These are phyloP conservation scores for Laterallus jamaicensis DNA, from an alignment of 2,113 vertebrate species.

Conservation along the genomic window DNA sequence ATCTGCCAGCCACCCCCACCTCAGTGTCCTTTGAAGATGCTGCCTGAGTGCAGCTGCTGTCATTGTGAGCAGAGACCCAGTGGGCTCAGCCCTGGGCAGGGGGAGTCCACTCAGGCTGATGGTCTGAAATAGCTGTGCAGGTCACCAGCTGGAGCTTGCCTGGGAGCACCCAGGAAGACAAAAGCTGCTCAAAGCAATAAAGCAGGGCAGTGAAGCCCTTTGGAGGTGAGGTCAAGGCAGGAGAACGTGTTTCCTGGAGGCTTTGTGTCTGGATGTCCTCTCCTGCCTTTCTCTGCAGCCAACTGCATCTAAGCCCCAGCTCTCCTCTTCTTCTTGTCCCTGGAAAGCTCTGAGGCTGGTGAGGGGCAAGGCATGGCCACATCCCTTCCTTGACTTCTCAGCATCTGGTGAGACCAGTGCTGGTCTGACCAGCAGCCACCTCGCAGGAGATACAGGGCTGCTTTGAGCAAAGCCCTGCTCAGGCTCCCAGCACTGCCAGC, in stretches of 20 bases:
- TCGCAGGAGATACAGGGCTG: accelerated
- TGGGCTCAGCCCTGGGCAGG: neutral
- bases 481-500: neutral
- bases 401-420: accelerated
- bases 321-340: neutral
- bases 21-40: neutral
- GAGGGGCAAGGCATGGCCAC: neutral
- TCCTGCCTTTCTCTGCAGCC: neutral
- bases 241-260: neutral
- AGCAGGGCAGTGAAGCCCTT: neutral
- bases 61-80: neutral
- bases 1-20: neutral
- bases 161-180: neutral
- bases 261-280: neutral
- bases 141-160: neutral
- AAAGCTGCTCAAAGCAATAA: neutral
- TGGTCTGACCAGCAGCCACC: neutral
- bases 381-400: neutral
- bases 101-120: neutral
- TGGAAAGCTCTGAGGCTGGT: neutral
- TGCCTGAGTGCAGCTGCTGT: neutral
- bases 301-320: neutral
- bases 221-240: neutral
- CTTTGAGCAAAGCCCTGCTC: neutral
- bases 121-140: neutral